A percentile compares a stretch with the other conserved stretches of the same genome.
phyloP scores from a whole-genome alignment of 2,888 invertebrate species.

The Imbricaverruca yamaguchii region DNA sequence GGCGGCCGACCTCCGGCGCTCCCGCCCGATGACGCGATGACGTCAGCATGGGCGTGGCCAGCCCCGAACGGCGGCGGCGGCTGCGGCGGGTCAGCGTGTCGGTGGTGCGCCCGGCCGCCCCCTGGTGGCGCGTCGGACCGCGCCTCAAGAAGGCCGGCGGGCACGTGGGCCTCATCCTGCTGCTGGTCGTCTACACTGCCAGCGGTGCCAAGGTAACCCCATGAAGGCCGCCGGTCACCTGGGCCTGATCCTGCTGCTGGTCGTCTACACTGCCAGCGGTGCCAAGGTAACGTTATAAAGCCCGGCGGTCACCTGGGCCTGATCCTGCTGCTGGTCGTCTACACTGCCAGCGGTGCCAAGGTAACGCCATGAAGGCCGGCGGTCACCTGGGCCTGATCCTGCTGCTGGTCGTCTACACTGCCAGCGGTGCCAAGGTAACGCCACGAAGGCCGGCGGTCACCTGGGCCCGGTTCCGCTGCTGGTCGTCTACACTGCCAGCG shows the following conservation, averaged over 20 bases:
- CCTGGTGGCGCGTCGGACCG: background rate
- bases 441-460: too few species aligned
- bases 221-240: background rate
- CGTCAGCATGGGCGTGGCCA: background rate
- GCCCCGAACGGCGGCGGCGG: background rate
- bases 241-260: too few species aligned
- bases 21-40: background rate
- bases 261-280: too few species aligned
- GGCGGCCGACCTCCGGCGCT: background rate
- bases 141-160: background rate
- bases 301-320: too few species aligned
- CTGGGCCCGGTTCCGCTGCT: too few species aligned
- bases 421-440: conserved; percentile 7
- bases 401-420: background rate
- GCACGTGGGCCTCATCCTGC: background rate
- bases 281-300: too few species aligned
- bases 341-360: too few species aligned
- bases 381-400: background rate
- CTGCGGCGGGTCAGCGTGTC: background rate
- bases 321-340: too few species aligned
- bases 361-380: background rate
- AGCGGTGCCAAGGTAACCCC: conserved; percentile 8
- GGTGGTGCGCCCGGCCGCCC: background rate
- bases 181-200: conserved; percentile 5
- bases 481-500: too few species aligned